Conservation (phyloP, 2,797 vertebrate species). For the Catostomus latipinnis region DNA sequence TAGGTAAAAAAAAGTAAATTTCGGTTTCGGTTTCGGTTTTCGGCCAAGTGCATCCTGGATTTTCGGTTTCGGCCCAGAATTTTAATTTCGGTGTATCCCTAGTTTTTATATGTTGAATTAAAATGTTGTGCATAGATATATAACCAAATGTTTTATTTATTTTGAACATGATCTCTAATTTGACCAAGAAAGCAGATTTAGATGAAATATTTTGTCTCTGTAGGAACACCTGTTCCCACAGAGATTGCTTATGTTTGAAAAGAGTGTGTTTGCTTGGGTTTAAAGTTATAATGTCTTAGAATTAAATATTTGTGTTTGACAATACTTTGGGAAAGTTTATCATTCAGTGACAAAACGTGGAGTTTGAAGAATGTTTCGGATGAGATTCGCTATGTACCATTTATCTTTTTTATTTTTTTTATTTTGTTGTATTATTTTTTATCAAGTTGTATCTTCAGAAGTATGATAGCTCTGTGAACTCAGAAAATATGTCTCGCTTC, state of each 20-base stretch:
- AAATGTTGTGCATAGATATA: background rate
- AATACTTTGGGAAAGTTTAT: background rate
- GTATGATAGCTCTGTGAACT: conserved; percentile 19
- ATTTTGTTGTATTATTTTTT: conserved; percentile 7
- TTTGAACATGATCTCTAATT: background rate
- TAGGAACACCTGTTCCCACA: background rate
- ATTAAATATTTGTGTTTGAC: background rate
- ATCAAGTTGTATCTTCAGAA: conserved; percentile 3
- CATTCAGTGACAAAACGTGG: background rate
- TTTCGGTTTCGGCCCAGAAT: too few species aligned
- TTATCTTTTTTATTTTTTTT: conserved; percentile 14
- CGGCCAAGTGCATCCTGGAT: too few species aligned
- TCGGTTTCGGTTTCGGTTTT: too few species aligned
- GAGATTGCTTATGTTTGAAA: background rate
- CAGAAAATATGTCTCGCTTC: background rate
- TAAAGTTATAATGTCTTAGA: background rate
- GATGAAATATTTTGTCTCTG: background rate
- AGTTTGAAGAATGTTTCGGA: conserved; percentile 11
- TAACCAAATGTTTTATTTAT: too few species aligned
- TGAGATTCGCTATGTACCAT: conserved; percentile 13
- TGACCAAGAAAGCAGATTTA: background rate
- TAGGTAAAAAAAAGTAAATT: too few species aligned
- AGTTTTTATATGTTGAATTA: background rate
- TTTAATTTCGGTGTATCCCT: too few species aligned
- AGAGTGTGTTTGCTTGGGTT: background rate